Evolutionary conservation across 1,140 invertebrate species (phyloP).

Genomic region (Mesaphorura yosii): DNA sequence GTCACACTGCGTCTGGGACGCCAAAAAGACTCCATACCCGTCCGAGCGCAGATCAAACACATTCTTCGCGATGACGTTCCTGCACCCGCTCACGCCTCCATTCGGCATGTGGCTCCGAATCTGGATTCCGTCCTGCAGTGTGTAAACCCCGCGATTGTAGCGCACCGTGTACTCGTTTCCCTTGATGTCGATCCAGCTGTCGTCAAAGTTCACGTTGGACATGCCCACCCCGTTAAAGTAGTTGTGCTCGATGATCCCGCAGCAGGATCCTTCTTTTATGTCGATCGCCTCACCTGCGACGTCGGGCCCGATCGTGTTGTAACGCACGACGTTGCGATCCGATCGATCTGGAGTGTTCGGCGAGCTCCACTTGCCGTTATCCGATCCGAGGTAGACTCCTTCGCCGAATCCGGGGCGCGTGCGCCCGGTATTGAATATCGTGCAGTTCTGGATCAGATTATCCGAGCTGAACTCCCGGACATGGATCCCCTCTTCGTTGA

Average conservation of each 20-base stretch:
- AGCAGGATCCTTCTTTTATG: conserved; percentile 26
- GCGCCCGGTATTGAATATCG: conserved; percentile 19
- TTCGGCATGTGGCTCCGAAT: conserved; percentile 17
- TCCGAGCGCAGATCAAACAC: background rate
- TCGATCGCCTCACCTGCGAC: conserved; percentile 25
- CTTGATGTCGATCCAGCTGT: conserved; percentile 29
- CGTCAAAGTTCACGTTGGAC: conserved; percentile 21
- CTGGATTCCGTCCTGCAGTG: conserved; percentile 22
- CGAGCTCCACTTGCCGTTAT: conserved; percentile 19
- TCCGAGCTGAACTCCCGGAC: conserved; percentile 23
- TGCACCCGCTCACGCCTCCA: conserved; percentile 17
- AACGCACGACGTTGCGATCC: conserved; percentile 17
- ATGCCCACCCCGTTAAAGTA: conserved; percentile 18
- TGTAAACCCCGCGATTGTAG: conserved; percentile 18
- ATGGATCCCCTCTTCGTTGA: conserved; percentile 26
- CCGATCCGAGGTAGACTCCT: conserved; percentile 27
- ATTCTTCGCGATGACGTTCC: conserved; percentile 20
- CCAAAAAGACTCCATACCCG: conserved; percentile 12
- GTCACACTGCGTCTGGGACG: conserved; percentile 14
- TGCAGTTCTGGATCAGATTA: conserved; percentile 12
- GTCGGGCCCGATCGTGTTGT: conserved; percentile 24
- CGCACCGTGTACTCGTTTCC: conserved; percentile 20
- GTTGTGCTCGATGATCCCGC: conserved; percentile 19
- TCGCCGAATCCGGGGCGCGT: conserved; percentile 24
- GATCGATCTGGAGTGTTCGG: conserved; percentile 15